Evolutionary conservation across 1,140 invertebrate species (phyloP), one percentile per base, ranked within the genome.

Genomic region (Nomia melanderi): DNA sequence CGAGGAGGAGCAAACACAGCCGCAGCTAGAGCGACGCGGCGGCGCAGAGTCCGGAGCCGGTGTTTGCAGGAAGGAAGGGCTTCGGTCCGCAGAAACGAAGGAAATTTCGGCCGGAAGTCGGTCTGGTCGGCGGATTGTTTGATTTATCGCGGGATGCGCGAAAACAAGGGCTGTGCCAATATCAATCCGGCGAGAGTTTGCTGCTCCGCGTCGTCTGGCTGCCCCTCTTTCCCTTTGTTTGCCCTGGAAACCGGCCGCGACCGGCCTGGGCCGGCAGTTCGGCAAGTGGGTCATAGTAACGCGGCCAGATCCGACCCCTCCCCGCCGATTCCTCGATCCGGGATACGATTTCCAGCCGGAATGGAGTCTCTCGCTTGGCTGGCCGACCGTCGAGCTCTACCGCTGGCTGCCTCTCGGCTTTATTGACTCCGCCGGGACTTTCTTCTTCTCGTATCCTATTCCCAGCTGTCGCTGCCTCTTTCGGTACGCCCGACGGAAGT

Each of bases 151-250:
- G 78, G 31, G 25, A 71, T 47, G 47, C 27, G 72, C 74, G 81
- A 84, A 84, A 84, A 83, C 83, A 81, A 81, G 70, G 53, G 59
- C 17, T 41, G 54, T 54, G 81, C 73, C 81, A 71, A 83, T 84
- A 83, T 84, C 83, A 80, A 84, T 80, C 81, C 53, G 39, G 6
- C 33, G 50, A 33, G 23, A 77, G 39, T 71, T 64, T 67, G 39
- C 41, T 20, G 27, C 29, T 33, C 11, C 12, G 50, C 36, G 44
- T 23, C 27, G 29, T 27, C 59, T 23, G 14, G 27, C 7, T 20
- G 20, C 25, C 20, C n/a, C 20, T n/a, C 20, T n/a, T 7, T 50
- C 20, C 5, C 17, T n/a, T 7, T 56, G 71, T 54, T 74, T 65
- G 60, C 12, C 23, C 8, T n/a, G 1, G 8, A 33, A 31, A 60